Evolutionary conservation across 2,797 vertebrate genomes (phyloP).

Genomic region (Euthynnus affinis): DNA sequence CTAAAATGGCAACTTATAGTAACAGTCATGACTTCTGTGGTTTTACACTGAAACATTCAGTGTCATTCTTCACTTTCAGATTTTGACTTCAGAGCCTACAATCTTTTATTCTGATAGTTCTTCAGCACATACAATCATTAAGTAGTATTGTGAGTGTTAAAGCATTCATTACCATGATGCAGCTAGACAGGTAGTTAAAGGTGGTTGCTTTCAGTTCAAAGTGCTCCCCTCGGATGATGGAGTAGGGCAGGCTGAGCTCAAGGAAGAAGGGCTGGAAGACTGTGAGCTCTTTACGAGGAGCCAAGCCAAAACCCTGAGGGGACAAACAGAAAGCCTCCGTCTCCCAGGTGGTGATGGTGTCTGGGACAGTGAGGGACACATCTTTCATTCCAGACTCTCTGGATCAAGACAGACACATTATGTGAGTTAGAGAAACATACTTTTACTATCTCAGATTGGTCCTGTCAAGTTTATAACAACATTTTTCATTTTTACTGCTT

Average conservation of each 20-base stretch:
- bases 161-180: constrained; percentile 82
- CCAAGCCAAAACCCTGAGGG: constrained; percentile 82
- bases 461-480: no score
- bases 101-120: no score
- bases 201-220: constrained; percentile 84
- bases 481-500: no score
- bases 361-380: constrained; percentile 76
- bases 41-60: no score
- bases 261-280: constrained; percentile 90
- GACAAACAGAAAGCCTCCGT: constrained; percentile 83
- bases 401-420: constrained; percentile 25
- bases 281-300: constrained; percentile 73
- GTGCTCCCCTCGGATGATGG: constrained; percentile 86
- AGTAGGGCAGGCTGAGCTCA: constrained; percentile 85
- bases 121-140: no score
- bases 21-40: no score
- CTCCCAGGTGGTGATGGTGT: constrained; percentile 87
- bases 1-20: no score
- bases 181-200: constrained; percentile 83
- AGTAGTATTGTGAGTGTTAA: no score
- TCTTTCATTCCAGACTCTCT: constrained; percentile 73
- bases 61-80: no score
- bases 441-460: no score
- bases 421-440: no score
- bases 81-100: no score